Percentiles rank a stretch among this genome's conserved stretches.
phyloP scores from a whole-genome alignment of 1,140 invertebrate genomes.

The Hetaerina americana region DNA sequence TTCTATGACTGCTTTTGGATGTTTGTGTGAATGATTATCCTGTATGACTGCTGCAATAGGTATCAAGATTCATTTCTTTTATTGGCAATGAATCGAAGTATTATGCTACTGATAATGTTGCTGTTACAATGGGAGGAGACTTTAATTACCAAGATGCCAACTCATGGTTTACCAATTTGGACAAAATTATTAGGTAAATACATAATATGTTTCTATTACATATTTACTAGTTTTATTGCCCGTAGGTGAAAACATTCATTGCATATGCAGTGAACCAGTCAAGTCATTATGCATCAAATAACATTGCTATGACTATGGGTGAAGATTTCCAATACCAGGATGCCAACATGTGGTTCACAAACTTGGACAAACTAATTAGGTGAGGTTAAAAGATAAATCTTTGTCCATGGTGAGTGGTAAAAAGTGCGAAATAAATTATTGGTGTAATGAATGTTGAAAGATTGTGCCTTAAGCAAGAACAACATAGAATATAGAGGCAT shows the following conservation, averaged over 20 bases:
- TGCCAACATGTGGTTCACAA: conserved; percentile 47
- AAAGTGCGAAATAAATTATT: too few relatives aligned
- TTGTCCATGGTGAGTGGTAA: too few relatives aligned
- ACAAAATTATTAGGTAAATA: conserved; percentile 73
- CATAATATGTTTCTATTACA: background rate
- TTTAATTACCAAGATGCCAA: conserved; percentile 79
- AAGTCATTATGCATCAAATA: conserved; percentile 34
- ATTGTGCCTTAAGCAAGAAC: too few relatives aligned
- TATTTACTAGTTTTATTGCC: background rate
- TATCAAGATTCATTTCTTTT: conserved; percentile 41
- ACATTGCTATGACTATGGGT: conserved; percentile 53
- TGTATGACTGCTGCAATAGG: conserved; percentile 26
- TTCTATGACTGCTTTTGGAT: background rate
- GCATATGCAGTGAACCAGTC: conserved; percentile 38
- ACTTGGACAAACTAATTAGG: conserved; percentile 50
- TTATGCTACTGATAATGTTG: conserved; percentile 57
- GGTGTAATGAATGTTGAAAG: background rate
- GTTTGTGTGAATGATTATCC: background rate
- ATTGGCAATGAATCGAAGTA: conserved; percentile 33
- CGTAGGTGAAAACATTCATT: conserved; percentile 43
- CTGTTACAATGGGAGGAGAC: conserved; percentile 89
- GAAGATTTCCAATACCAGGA: conserved; percentile 50
- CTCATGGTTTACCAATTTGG: conserved; percentile 75
- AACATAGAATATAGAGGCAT: too few relatives aligned
- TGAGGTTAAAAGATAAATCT: conserved; percentile 21